Percentiles rank a stretch among this genome's conserved stretches.
Evolutionary conservation across 2,797 vertebrate genomes (phyloP).

Genomic region (Sebastes goodei): DNA sequence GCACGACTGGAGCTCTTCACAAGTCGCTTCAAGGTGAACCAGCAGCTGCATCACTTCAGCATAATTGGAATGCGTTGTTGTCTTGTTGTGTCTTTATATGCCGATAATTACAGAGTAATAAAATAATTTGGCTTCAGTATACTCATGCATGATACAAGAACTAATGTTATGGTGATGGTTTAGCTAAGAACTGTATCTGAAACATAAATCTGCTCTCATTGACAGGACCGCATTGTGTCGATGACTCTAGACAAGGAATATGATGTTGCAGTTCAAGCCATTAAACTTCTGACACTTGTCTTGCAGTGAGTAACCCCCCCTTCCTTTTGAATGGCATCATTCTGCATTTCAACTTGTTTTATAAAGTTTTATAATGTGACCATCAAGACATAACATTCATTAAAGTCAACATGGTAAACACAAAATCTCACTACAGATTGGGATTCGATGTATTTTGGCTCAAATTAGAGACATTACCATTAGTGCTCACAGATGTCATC

Average conservation of each 20-base stretch:
- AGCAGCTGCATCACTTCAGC: neutral
- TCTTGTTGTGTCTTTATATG: neutral
- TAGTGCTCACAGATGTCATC: neutral
- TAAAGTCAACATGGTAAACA: neutral
- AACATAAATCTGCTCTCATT: conserved; percentile 19
- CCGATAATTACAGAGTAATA: neutral
- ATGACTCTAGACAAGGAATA: conserved; percentile 99
- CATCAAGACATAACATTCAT: neutral
- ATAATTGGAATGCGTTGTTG: neutral
- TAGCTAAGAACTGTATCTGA: neutral
- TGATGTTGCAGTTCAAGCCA: conserved; percentile 98
- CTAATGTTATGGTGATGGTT: neutral
- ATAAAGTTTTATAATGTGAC: neutral
- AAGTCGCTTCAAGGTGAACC: conserved; percentile 94
- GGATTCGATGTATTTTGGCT: neutral
- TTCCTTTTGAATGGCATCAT: neutral
- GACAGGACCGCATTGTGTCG: conserved; percentile 96
- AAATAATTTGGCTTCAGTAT: neutral
- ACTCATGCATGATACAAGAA: neutral
- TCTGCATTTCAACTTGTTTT: neutral
- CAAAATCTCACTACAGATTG: neutral
- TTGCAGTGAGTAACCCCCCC: conserved; percentile 90
- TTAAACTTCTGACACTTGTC: conserved; percentile 97
- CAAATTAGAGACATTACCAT: neutral
- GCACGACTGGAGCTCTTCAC: conserved; percentile 96